Percentiles rank a stretch among this genome's conserved stretches.
phyloP scores from a whole-genome alignment of 2,888 invertebrate species.

The Eudiplozoon nipponicum region DNA sequence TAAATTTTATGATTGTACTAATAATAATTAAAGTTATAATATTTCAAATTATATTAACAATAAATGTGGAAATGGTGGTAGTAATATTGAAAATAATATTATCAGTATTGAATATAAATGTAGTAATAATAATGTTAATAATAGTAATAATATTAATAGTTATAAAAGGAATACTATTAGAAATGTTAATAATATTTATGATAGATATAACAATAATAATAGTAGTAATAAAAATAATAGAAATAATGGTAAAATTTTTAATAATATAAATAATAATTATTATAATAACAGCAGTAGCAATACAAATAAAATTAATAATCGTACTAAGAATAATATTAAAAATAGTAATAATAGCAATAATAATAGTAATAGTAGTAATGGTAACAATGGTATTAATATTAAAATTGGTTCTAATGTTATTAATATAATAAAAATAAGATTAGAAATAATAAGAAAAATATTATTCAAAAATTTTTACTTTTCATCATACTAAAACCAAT shows the following conservation, averaged over 20 bases:
- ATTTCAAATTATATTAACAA: too few species aligned
- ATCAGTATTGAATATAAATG: too few species aligned
- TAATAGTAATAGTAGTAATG: conserved; percentile 8
- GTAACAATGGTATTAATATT: conserved; percentile 9
- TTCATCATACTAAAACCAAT: too few species aligned
- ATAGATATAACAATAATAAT: neutral
- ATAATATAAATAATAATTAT: conserved; percentile 15
- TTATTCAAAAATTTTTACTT: too few species aligned
- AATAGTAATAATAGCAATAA: conserved; percentile 9
- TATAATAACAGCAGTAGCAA: conserved; percentile 5
- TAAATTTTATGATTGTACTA: too few species aligned
- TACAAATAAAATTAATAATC: conserved; percentile 3
- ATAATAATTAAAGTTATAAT: too few species aligned
- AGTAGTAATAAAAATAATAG: conserved; percentile 1
- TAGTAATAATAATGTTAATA: too few species aligned
- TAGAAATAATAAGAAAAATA: conserved; percentile 5
- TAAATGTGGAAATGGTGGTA: too few species aligned
- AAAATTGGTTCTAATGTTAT: conserved; percentile 6
- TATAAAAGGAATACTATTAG: too few species aligned
- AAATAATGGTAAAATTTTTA: conserved; percentile 1
- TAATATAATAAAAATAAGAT: neutral
- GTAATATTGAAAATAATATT: too few species aligned
- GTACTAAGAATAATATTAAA: conserved; percentile 7
- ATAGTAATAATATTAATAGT: too few species aligned
- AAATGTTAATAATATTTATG: too few species aligned